phyloP scores from a whole-genome alignment of 2,888 invertebrate genomes.

The Syritta pipiens region DNA sequence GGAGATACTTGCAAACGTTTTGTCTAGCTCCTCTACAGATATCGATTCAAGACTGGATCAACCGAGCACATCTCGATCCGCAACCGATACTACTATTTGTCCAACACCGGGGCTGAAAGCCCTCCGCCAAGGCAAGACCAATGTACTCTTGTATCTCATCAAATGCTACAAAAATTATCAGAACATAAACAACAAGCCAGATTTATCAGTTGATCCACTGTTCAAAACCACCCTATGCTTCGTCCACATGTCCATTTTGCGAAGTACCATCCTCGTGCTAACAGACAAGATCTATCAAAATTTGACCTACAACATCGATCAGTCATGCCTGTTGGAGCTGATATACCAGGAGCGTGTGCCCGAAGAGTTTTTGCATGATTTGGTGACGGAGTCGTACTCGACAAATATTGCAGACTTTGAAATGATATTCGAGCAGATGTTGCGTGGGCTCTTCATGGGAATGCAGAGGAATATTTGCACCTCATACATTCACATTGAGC shows the following conservation, averaged over 20 bases:
- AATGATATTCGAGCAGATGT: slow-evolving; percentile 75
- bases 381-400: slow-evolving; percentile 81
- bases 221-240: slow-evolving; percentile 56
- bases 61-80: slow-evolving; percentile 71
- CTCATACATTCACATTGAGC: slow-evolving; percentile 81
- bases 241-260: slow-evolving; percentile 71
- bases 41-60: slow-evolving; percentile 60
- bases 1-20: slow-evolving; percentile 76
- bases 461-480: slow-evolving; percentile 78
- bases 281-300: slow-evolving; percentile 76
- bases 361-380: slow-evolving; percentile 82
- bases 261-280: slow-evolving; percentile 73
- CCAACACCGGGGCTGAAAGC: slow-evolving; percentile 70
- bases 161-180: slow-evolving; percentile 76
- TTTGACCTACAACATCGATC: slow-evolving; percentile 74
- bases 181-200: slow-evolving; percentile 60
- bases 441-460: slow-evolving; percentile 77
- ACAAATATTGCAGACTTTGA: slow-evolving; percentile 77
- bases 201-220: slow-evolving; percentile 53
- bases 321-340: slow-evolving; percentile 82
- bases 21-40: slow-evolving; percentile 65
- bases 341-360: slow-evolving; percentile 83
- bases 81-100: slow-evolving; percentile 47
- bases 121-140: slow-evolving; percentile 73
- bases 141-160: slow-evolving; percentile 75